Percentiles rank a stretch among this genome's conserved stretches.
Evolutionary conservation across 2,888 invertebrate genomes (phyloP).

Genomic region (Linyphia triangularis): DNA sequence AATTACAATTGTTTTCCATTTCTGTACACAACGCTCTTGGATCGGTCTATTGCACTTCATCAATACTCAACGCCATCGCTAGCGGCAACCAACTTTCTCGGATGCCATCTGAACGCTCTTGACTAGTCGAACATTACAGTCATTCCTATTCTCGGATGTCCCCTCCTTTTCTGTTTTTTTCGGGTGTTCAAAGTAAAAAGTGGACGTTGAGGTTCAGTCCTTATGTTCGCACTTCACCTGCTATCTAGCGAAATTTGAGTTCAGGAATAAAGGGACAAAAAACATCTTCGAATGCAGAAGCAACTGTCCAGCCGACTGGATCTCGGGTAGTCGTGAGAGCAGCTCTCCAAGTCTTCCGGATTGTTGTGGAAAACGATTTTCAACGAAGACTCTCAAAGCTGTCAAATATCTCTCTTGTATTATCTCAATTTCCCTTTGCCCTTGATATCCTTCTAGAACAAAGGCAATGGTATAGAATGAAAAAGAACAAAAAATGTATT

Average conservation of each 20-base stretch:
- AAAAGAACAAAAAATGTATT: no score
- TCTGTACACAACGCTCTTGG: slow-evolving; percentile 62
- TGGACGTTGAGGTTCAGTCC: slow-evolving; percentile 9
- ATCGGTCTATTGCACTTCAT: slow-evolving; percentile 69
- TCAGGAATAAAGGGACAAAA: slow-evolving; percentile 99
- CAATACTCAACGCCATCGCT: background rate
- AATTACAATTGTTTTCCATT: slow-evolving; percentile 64
- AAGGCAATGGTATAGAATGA: background rate
- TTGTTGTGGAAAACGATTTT: slow-evolving; percentile 92
- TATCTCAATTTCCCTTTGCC: slow-evolving; percentile 86
- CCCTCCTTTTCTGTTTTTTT: background rate
- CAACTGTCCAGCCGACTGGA: slow-evolving; percentile 96
- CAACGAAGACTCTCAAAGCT: slow-evolving; percentile 93
- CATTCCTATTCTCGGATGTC: slow-evolving; percentile 19
- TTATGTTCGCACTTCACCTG: slow-evolving; percentile 19
- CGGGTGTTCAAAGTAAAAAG: slow-evolving; percentile 9
- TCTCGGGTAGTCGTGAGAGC: slow-evolving; percentile 94
- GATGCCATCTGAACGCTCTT: slow-evolving; percentile 35
- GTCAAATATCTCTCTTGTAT: slow-evolving; percentile 97
- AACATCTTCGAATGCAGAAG: slow-evolving; percentile 99
- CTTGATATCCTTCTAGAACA: slow-evolving; percentile 70
- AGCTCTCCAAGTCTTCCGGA: slow-evolving; percentile 93
- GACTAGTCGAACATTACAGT: slow-evolving; percentile 70
- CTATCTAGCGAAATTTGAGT: slow-evolving; percentile 80
- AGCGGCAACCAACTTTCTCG: background rate